A percentile compares a stretch with the other conserved stretches of the same genome.
phyloP scores from a whole-genome alignment of 1,140 invertebrate genomes.

The Apis florea region DNA sequence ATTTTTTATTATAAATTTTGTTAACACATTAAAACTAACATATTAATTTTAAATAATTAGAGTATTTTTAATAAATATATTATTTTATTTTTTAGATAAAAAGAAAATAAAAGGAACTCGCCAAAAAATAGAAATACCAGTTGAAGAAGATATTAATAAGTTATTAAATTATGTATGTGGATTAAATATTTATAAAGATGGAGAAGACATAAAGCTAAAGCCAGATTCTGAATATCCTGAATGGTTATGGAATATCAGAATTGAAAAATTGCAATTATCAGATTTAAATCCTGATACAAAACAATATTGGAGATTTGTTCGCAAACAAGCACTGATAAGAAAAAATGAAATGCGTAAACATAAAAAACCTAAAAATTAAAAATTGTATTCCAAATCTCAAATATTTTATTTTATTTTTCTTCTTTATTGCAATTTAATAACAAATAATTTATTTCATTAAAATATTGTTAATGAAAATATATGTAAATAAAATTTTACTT shows the following conservation, averaged over 20 bases:
- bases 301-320: conserved; percentile 89
- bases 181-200: conserved; percentile 89
- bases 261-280: conserved; percentile 82
- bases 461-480: conserved; percentile 7
- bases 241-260: conserved; percentile 92
- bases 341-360: conserved; percentile 81
- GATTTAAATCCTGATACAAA: conserved; percentile 90
- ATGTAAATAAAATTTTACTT: conserved; percentile 9
- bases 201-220: conserved; percentile 90
- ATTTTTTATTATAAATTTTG: conserved; percentile 1
- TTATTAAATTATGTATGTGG: conserved; percentile 92
- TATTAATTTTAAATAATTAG: conserved; percentile 9
- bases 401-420: neutral
- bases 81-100: conserved; percentile 49
- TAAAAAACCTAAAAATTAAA: conserved; percentile 74
- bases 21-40: neutral
- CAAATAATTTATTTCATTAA: neutral
- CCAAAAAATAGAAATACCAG: conserved; percentile 88
- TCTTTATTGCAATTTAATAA: neutral
- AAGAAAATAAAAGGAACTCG: conserved; percentile 82
- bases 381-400: neutral
- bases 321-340: conserved; percentile 82
- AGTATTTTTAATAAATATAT: neutral
- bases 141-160: conserved; percentile 92
- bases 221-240: conserved; percentile 95